A percentile compares a stretch with the other conserved stretches of the same genome.
These are phyloP conservation scores for Philantomba maxwellii DNA, from an alignment of 2,113 vertebrate species.

Conservation along the genomic window DNA sequence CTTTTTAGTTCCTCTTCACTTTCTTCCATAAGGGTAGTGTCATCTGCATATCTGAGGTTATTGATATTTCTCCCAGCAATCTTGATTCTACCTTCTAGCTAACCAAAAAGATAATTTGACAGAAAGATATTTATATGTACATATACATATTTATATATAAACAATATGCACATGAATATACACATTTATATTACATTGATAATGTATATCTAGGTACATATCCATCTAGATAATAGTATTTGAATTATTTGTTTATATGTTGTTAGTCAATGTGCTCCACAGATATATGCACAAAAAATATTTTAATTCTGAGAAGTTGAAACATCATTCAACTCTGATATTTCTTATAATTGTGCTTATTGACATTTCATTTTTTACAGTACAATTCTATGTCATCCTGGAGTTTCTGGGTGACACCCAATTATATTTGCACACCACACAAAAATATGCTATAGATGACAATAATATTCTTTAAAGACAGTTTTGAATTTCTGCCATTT, in stretches of 20 bases:
- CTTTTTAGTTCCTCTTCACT: too few species aligned
- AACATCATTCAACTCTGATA: neutral
- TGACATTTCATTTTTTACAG: neutral
- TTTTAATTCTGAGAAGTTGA: conserved; percentile 46
- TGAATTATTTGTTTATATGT: neutral
- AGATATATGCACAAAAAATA: neutral
- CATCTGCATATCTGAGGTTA: too few species aligned
- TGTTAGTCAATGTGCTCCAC: neutral
- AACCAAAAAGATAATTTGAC: too few species aligned
- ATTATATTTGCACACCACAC: neutral
- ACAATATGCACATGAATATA: neutral
- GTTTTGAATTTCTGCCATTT: conserved; percentile 27
- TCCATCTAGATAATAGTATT: neutral
- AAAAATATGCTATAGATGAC: neutral
- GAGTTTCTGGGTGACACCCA: neutral
- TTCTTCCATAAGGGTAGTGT: too few species aligned
- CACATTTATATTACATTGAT: neutral
- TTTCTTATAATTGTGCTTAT: conserved; percentile 13
- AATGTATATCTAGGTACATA: neutral
- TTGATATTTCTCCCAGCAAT: too few species aligned
- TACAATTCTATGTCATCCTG: neutral
- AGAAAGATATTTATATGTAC: too few species aligned
- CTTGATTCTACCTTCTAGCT: too few species aligned
- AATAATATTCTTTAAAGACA: neutral
- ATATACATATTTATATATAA: neutral